Evolutionary conservation across 1,140 invertebrate genomes (phyloP), one percentile per base, ranked within the genome.

Genomic region (Eciton burchellii): DNA sequence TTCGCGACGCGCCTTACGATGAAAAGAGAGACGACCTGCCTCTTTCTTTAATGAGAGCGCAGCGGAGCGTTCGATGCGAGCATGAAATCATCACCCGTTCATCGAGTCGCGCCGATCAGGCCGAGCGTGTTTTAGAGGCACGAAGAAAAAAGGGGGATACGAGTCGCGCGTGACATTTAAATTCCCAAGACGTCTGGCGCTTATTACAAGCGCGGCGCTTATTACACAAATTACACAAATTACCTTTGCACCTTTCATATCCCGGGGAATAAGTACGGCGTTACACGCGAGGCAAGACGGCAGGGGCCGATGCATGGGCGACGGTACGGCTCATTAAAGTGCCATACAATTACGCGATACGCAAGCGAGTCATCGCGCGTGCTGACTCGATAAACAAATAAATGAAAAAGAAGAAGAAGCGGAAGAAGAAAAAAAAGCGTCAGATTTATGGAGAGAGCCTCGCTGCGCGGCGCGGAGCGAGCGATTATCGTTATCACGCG

Each of bases 401-500:
- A n/a, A n/a, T n/a, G n/a, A n/a, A n/a, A n/a, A n/a, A n/a, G n/a
- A n/a, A n/a, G n/a, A n/a, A n/a, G n/a, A n/a, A n/a, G n/a, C n/a
- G n/a, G n/a, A n/a, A n/a, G n/a, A 12, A 52, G 35, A 62, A 54
- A 74, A 49, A 24, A 63, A 49, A 68, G 4, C 9, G 14, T 4
- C 21, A 56, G 74, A 79, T 70, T 79, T 79, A 57, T 79, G 56
- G 56, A 56, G 49, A 79, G 56, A 62, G 24, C 41, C 35, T 24
- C 14, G 29, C 26, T 65, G 24, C 16, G 19, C 47, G 60, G 19
- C 47, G 60, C 49, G 45, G 60, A 54, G 24, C 60, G 59, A 19
- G 74, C 74, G 63, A 79, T 79, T 79, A n/a, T 79, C 63, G 74
- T 79, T 79, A 79, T 79, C 63, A 49, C 68, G 63, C 21, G 35